Evolutionary conservation across 2,797 vertebrate species (phyloP).

Genomic region (Macropus fuliginosus): DNA sequence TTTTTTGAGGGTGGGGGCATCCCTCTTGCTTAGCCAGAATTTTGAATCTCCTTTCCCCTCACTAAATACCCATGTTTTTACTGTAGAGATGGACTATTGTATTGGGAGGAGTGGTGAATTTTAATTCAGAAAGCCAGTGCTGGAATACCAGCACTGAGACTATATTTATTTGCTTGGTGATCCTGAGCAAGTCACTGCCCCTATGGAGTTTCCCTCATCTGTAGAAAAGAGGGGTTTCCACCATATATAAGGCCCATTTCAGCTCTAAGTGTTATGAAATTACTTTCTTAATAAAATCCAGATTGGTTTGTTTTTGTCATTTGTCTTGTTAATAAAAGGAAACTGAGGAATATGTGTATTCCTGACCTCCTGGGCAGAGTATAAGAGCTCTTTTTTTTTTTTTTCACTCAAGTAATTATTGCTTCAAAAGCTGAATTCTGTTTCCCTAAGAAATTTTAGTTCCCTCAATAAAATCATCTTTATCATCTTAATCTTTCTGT

Average conservation of each 20-base stretch:
- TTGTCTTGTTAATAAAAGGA: background rate
- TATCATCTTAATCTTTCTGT: conserved; percentile 16
- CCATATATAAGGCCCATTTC: background rate
- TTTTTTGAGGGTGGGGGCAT: background rate
- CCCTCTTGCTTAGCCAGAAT: background rate
- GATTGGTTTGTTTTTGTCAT: background rate
- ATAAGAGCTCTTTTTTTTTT: too few relatives aligned
- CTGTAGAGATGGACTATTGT: background rate
- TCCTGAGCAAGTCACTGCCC: background rate
- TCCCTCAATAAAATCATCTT: background rate
- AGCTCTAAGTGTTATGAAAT: background rate
- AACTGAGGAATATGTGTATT: background rate
- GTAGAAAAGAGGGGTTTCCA: background rate
- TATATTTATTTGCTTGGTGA: background rate
- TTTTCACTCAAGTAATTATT: background rate
- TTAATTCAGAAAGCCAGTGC: background rate
- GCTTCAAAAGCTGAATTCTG: background rate
- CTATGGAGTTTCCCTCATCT: background rate
- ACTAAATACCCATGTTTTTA: background rate
- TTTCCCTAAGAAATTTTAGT: conserved; percentile 7
- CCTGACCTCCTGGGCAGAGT: too few relatives aligned
- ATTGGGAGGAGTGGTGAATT: background rate
- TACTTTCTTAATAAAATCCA: background rate
- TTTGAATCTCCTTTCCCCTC: background rate
- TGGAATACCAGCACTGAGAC: too few relatives aligned